Conservation (phyloP, 2,113 vertebrate species). For the Neogale vison region DNA sequence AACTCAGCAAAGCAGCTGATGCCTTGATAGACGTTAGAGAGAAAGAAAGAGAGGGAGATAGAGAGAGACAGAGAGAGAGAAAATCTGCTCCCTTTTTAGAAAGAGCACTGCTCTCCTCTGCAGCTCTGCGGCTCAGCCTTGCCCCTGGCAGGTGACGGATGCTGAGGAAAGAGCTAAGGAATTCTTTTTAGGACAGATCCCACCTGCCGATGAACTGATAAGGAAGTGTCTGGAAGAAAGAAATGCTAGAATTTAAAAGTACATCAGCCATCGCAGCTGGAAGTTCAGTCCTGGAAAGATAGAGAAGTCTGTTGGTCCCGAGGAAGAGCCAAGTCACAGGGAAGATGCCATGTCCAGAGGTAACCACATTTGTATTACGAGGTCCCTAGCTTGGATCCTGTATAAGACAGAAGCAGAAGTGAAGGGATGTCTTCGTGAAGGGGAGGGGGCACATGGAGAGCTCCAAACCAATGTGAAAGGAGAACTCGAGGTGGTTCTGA, state of each 20-base stretch:
- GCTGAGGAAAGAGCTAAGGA: not conserved
- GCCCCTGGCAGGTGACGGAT: not conserved
- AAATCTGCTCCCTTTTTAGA: not conserved
- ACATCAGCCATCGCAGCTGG: not conserved
- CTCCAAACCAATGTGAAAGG: fast-evolving
- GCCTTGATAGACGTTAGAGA: not conserved
- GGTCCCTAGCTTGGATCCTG: no score
- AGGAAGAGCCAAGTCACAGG: not conserved
- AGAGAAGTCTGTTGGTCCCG: not conserved
- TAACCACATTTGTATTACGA: not conserved
- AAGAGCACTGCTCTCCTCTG: not conserved
- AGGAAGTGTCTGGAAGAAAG: not conserved
- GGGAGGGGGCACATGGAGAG: not conserved
- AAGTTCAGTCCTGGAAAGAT: not conserved
- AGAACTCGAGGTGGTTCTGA: not conserved
- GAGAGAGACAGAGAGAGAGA: not conserved
- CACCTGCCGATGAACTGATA: not conserved
- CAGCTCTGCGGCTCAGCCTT: not conserved
- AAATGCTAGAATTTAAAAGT: not conserved
- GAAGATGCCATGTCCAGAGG: not conserved
- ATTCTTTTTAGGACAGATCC: not conserved
- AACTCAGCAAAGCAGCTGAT: fast-evolving
- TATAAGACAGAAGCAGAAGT: not conserved
- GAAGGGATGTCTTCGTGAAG: not conserved
- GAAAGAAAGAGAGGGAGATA: not conserved